Evolutionary conservation across 2,113 vertebrate species (phyloP), one percentile per base, ranked within the genome.

Genomic region (Neoarius graeffei): DNA sequence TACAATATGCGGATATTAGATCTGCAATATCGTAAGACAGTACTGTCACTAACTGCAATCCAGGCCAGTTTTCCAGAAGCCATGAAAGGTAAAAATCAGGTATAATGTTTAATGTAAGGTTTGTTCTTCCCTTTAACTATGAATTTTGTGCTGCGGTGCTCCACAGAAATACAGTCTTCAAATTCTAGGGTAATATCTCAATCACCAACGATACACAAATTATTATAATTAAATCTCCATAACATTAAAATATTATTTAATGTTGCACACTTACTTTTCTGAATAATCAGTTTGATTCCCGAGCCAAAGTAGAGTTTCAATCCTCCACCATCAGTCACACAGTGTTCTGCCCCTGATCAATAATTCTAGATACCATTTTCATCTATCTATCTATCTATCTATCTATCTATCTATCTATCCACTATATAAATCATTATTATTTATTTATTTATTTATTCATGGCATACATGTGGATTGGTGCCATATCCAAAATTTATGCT

Each of bases 211-310:
- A 50, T 13, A 52, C 4, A 52, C 8, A 77, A 54, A 52, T 81
- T 17, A 81, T 30, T 57, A 59, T 19, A 35, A 30, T 57, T 17
- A 82, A 23, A 35, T 62, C 25, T 82, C 42, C 42, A 42, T 42
- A 42, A 42, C 14, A 57, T 14, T 60, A 13, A 83, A 35, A 57
- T 35, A n/a, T 27, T 14, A 25, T 64, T 82, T 23, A 20, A 25
- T 83, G 3, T 30, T 42, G 60, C 59, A 13, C 30, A 83, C 81
- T 84, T 89, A 88, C 88, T 60, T 85, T 80, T 69, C 50, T 91
- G 25, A 59, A 88, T 73, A 86, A 11, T 88, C n/a, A 90, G 62
- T 35, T 86, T 73, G 23, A 85, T 84, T 42, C 83, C 89, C 3
- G 30, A 73, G 23, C 76, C 89, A 83, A 88, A 88, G 42, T 82